Conservation (phyloP, 2,113 vertebrate genomes). For the cat (Felis catus) region DNA sequence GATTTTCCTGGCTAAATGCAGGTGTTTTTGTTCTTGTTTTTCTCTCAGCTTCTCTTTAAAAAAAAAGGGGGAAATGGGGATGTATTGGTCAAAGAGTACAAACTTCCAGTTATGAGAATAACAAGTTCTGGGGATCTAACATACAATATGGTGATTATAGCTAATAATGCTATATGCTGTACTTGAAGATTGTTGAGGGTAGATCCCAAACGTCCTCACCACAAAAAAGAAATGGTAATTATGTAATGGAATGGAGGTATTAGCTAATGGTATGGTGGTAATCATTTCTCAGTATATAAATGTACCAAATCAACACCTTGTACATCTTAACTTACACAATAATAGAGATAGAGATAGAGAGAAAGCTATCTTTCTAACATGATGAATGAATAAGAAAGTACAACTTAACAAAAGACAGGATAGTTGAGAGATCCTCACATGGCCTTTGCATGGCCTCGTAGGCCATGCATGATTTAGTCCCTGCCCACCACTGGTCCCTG, state of each 20-base stretch:
- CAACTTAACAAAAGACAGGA: not conserved
- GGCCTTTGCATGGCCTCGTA: not conserved
- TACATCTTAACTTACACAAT: not conserved
- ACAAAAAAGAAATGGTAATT: not conserved
- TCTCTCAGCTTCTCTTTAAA: not conserved
- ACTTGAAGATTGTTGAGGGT: not conserved
- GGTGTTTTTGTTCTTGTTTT: not conserved
- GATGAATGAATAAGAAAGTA: not conserved
- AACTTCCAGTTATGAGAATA: not conserved
- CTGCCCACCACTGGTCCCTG: not conserved
- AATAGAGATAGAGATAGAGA: not conserved
- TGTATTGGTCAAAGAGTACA: not conserved
- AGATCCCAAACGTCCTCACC: not conserved
- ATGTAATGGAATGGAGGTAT: not conserved
- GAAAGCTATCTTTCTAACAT: not conserved
- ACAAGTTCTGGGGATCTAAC: not conserved
- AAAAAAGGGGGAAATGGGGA: not conserved
- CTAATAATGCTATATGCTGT: not conserved
- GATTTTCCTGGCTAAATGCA: not conserved
- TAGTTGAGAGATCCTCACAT: not conserved
- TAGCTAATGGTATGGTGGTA: not conserved
- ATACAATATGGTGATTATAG: not conserved
- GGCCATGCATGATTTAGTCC: not conserved
- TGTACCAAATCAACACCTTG: not conserved
- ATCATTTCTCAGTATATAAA: not conserved